phyloP scores from a whole-genome alignment of 1,140 invertebrate species.

The Caenorhabditis brenneri region DNA sequence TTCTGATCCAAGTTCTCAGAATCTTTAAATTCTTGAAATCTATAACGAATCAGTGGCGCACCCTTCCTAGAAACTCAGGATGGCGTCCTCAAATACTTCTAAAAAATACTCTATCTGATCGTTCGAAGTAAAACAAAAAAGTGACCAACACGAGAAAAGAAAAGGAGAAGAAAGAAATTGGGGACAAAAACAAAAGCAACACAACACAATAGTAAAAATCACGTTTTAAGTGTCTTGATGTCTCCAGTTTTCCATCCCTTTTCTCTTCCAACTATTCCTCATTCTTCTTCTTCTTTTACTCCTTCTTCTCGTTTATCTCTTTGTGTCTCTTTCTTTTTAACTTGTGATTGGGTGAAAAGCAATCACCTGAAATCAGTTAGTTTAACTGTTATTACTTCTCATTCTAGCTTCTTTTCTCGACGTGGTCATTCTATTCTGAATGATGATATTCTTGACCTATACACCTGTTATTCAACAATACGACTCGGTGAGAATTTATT shows the following conservation, averaged over 20 bases:
- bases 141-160: not conserved
- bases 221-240: conserved; percentile 18
- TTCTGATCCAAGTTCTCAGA: too few relatives aligned
- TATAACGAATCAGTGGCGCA: not conserved
- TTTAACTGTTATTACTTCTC: not conserved
- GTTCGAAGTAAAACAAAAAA: not conserved
- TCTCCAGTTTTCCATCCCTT: not conserved
- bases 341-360: not conserved
- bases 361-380: not conserved
- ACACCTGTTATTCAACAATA: conserved; percentile 27
- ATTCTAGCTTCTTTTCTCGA: not conserved
- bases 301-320: not conserved
- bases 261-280: not conserved
- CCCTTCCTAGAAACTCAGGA: not conserved
- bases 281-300: not conserved
- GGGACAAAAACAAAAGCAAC: not conserved
- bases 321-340: not conserved
- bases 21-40: too few relatives aligned
- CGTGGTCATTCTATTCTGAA: not conserved
- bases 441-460: conserved; percentile 28
- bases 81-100: not conserved
- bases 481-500: not conserved
- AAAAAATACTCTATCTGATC: not conserved
- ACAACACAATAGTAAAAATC: conserved; percentile 34
- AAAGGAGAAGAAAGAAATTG: not conserved